phyloP scores from a whole-genome alignment of 2,797 vertebrate species.

The Gambusia yucatana region DNA sequence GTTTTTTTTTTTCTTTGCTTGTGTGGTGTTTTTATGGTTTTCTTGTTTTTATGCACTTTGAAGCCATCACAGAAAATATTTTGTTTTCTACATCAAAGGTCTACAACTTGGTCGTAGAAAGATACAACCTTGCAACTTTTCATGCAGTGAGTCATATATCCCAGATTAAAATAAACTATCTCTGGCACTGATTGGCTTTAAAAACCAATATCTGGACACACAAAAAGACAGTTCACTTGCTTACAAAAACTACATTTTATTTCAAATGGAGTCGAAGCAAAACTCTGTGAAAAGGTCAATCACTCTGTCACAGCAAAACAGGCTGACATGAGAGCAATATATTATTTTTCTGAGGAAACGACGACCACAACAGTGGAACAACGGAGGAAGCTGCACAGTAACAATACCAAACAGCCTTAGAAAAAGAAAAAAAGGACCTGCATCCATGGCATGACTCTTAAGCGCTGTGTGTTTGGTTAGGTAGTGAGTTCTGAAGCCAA shows the following conservation, averaged over 20 bases:
- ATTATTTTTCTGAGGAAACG: constrained; percentile 39
- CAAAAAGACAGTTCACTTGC: constrained; percentile 36
- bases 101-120: neutral
- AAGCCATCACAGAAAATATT: neutral
- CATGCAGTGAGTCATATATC: neutral
- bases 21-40: neutral
- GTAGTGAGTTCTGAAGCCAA: constrained; percentile 38
- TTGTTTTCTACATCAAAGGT: neutral
- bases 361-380: constrained; percentile 59
- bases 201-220: constrained; percentile 50
- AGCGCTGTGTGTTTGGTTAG: constrained; percentile 53
- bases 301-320: constrained; percentile 38
- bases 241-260: constrained; percentile 54
- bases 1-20: neutral
- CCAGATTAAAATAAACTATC: neutral
- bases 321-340: constrained; percentile 26
- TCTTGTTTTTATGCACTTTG: neutral
- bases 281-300: constrained; percentile 40
- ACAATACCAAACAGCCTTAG: constrained; percentile 10
- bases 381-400: constrained; percentile 31
- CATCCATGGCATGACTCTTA: constrained; percentile 53
- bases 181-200: neutral
- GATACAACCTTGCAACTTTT: neutral
- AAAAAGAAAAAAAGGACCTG: constrained; percentile 46
- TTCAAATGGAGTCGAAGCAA: constrained; percentile 51